Conservation (phyloP, 2,888 invertebrate genomes). For the Parthenolecanium corni region DNA sequence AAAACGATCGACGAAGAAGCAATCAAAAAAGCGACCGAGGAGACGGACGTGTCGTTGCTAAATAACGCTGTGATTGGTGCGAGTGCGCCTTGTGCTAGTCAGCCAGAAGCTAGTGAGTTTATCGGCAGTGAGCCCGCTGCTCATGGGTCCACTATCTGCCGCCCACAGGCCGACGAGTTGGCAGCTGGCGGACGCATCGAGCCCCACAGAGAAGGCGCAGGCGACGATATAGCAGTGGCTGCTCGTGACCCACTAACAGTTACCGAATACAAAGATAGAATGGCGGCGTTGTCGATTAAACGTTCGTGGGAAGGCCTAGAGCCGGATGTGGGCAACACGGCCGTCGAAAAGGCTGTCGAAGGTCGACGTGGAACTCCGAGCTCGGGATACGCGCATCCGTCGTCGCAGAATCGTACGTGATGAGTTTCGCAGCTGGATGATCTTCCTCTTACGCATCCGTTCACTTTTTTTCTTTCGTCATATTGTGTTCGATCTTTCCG, state of each 20-base stretch:
- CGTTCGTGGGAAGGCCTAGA: slow-evolving; percentile 74
- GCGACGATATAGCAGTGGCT: too few relatives aligned
- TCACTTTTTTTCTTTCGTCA: too few relatives aligned
- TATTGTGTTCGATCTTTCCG: too few relatives aligned
- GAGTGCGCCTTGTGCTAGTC: background rate
- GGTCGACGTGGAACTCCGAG: slow-evolving; percentile 67
- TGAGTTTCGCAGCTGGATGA: too few relatives aligned
- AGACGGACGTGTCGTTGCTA: slow-evolving; percentile 29
- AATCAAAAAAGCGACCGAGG: background rate
- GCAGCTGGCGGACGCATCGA: too few relatives aligned
- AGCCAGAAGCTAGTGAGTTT: background rate
- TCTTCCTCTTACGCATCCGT: too few relatives aligned
- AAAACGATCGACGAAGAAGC: slow-evolving; percentile 28
- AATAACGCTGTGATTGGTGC: background rate
- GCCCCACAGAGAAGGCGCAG: too few relatives aligned
- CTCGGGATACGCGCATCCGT: slow-evolving; percentile 25
- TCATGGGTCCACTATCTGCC: too few relatives aligned
- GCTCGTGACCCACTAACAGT: slow-evolving; percentile 59
- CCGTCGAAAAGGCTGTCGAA: slow-evolving; percentile 52
- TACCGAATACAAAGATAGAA: slow-evolving; percentile 45
- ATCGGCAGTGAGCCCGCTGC: too few relatives aligned
- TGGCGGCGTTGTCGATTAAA: slow-evolving; percentile 52
- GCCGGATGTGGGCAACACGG: slow-evolving; percentile 61
- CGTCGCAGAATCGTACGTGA: too few relatives aligned
- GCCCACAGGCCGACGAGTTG: too few relatives aligned